Evolutionary conservation across 2,888 invertebrate species (phyloP), one percentile per base, ranked within the genome.

Genomic region (Pammene fasciana): DNA sequence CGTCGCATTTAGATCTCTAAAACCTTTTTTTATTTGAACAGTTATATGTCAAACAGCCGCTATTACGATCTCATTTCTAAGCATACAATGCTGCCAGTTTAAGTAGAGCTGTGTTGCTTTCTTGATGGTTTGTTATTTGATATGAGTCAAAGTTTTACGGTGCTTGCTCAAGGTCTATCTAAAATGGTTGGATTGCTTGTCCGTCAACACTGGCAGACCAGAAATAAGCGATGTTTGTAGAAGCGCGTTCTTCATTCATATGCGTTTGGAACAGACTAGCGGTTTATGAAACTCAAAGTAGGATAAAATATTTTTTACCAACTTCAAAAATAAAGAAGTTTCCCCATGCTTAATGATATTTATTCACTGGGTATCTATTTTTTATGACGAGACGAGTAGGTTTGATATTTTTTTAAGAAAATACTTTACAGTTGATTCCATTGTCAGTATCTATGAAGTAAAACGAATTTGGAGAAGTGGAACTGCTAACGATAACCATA

Each of bases 241-340:
- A 85, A 80, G 78, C 79, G 78, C 80, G 84, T 82, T 86, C 86
- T 85, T 85, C 84, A 86, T 88, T 86, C 80, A 85, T 86, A 85
- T 82, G 81, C 71, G 75, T 74, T 72, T 46, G 9, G 26, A 46
- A 71, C 72, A 85, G 74, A 86, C 86, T 75, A 65, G 83, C 82
- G 66, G 65, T 73, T 78, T 73, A 71, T 73, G 14, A 41, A 41
- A 50, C 11, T 18, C 11, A 10, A 7, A 43, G 7, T 38, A 38
- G 38, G 9, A 7, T 8, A 0, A 46, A 46, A 8, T 46, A 46
- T 46, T 46, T 8, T 46, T 46, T 5, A 9, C 9, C 38, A 7
- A 26, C 26, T 26, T 26, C 26, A 26, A 26, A 26, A 4, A 3
- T 26, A 26, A 26, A 26, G 26, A 4, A 26, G 26, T 1, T 26